phyloP scores from a whole-genome alignment of 2,888 invertebrate species.

The Parasteatoda lunata region DNA sequence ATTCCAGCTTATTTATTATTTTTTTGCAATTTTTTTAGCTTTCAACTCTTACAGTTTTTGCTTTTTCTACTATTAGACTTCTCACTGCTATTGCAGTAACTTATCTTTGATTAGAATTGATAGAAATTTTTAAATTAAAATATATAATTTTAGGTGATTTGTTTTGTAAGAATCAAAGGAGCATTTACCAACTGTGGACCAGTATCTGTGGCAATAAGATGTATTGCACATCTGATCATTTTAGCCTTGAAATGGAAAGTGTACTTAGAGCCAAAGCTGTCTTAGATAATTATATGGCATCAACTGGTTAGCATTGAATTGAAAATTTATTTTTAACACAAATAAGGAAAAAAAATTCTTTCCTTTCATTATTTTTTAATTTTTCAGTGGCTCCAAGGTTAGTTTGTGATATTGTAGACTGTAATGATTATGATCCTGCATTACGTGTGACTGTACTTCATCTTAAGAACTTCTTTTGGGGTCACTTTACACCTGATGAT shows the following conservation, averaged over 20 bases:
- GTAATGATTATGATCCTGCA: slow-evolving; percentile 23
- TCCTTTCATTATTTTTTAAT: background rate
- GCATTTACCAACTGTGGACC: slow-evolving; percentile 41
- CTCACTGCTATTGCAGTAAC: no score
- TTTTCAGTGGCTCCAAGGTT: slow-evolving; percentile 48
- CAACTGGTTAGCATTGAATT: slow-evolving; percentile 30
- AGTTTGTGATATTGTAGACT: slow-evolving; percentile 47
- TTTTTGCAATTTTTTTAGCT: no score
- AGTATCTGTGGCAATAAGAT: slow-evolving; percentile 40
- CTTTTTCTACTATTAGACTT: no score
- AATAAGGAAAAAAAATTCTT: background rate
- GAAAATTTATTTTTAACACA: background rate
- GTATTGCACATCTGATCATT: slow-evolving; percentile 37
- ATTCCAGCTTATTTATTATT: no score
- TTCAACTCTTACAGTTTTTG: no score
- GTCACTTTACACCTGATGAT: slow-evolving; percentile 18
- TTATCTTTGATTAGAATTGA: no score
- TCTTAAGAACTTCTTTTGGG: slow-evolving; percentile 40
- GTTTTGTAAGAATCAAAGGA: slow-evolving; percentile 38
- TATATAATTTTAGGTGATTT: slow-evolving; percentile 56
- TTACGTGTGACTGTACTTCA: slow-evolving; percentile 48
- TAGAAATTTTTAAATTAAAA: no score
- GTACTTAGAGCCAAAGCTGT: slow-evolving; percentile 49
- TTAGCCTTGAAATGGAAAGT: slow-evolving; percentile 55
- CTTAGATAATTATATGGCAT: slow-evolving; percentile 57